Base-by-base conservation (phyloP, 2,113 vertebrate species). In the Jaculus jaculus region DNA sequence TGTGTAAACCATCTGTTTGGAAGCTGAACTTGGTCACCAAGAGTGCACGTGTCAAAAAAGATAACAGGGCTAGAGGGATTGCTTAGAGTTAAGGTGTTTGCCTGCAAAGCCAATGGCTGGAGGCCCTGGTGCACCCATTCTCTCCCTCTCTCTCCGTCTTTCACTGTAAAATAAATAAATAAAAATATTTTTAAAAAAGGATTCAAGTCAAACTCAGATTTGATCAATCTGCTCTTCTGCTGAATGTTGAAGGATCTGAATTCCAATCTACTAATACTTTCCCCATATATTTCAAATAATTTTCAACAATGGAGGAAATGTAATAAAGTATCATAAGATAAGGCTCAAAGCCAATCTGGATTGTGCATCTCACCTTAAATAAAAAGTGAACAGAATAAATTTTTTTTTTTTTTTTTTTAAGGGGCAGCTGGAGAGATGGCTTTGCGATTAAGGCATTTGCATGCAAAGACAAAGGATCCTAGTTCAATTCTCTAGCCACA, bases 201-300 rank as follows among this genome's bases (percentile, higher is more conserved):
- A 6, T 84, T 30, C 63, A 9, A 17, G 54, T 94, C 42, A 75
- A 73, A 86, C 47, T 60, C 65, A 58, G n/a, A 77, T 28, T 47
- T 93, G 26, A 85, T n/a, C 30, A 94, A 84, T 11, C 10, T 42
- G 68, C 9, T 89, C 65, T 75, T 84, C 21, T 81, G 61, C 39
- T 32, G 37, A 80, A 60, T 91, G 72, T 79, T 86, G 84, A 93
- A 90, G 12, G 32, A 89, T 74, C 15, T 84, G 7, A 28, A 88
- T 89, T 90, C 92, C 69, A 94, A 81, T 18, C 32, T 69, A 32
- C 32, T 86, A 77, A 80, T 66, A 91, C 79, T 75, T 95, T 75
- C 51, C n/a, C 93, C 39, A 92, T 74, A 68, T 47, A 87, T 47
- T 84, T 92, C 51, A 78, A 60, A 73, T 66, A 90, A 66, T 20